Evolutionary conservation across 2,113 vertebrate species (phyloP), one percentile per base, ranked within the genome.

Genomic region (Ictalurus punctatus): DNA sequence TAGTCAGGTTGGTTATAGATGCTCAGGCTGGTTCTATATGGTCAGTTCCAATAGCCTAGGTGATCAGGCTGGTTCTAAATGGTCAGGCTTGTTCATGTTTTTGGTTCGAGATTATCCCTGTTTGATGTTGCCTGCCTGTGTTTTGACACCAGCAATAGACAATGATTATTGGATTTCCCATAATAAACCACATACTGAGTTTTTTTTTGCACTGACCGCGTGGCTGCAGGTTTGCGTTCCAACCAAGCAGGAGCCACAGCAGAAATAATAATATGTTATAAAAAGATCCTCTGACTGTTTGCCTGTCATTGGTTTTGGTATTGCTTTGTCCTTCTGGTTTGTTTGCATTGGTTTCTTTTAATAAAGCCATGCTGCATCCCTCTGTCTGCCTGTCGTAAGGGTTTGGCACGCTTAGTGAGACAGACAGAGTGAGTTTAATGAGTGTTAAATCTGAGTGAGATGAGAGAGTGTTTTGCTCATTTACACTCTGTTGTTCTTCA

Each of bases 401-500:
- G 54, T 37, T 59, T 59, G 54, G 80, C 56, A 83, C 9, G 56
- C 80, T 83, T 54, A 58, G 52, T 21, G n/a, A 82, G 79, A 59
- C 54, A 23, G 65, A 56, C 83, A 84, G 80, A 71, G 79, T n/a
- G 63, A 73, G 69, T 86, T 76, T 74, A 86, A 86, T 86, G 84
- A 74, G 84, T 86, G 67, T 54, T 86, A 56, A 86, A 52, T 86
- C 48, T 54, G 34, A 87, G 23, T 52, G 59, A 37, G 81, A 56
- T n/a, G 84, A 79, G 84, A 87, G 63, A 79, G 63, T 17, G 21
- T 69, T 88, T 58, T 76, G 69, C 76, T 76, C n/a, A 69, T 88
- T 78, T 83, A 89, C 78, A 85, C 87, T 87, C 88, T 80, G 83
- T 67, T 85, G 85, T 91, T 78, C 89, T 90, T 84, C 79, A 83